These are phyloP conservation scores for Puma concolor DNA, from an alignment of 2,113 vertebrate species.

Conservation along the genomic window DNA sequence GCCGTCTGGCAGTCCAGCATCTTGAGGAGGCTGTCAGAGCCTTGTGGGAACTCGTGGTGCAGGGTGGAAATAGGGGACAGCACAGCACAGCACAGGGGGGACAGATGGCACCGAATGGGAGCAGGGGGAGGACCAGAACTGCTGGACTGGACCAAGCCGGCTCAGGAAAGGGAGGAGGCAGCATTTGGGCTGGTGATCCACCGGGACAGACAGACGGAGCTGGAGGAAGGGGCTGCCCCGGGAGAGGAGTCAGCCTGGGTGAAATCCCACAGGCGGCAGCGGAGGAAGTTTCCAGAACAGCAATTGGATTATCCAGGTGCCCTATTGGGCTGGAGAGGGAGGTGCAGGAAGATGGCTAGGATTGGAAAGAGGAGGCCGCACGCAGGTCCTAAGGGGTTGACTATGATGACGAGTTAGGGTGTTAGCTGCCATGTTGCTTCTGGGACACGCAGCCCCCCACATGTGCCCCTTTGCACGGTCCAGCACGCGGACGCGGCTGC, in stretches of 20 bases:
- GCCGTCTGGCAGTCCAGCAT: neutral
- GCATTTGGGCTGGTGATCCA: neutral
- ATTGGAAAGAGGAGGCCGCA: neutral
- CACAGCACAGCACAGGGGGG: neutral
- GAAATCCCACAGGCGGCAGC: neutral
- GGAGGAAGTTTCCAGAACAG: neutral
- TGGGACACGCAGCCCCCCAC: neutral
- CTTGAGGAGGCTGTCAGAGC: neutral
- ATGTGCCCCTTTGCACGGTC: neutral
- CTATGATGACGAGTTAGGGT: neutral
- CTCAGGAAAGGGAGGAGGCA: neutral
- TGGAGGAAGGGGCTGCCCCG: neutral
- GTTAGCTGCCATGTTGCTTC: fast-evolving
- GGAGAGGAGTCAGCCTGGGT: neutral
- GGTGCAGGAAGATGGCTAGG: neutral
- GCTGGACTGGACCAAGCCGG: neutral
- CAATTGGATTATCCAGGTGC: neutral
- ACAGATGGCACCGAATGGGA: fast-evolving
- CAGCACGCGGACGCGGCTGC: neutral
- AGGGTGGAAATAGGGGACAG: neutral
- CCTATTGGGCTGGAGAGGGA: neutral
- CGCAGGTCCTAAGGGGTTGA: neutral
- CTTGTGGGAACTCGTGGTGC: neutral
- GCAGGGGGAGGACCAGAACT: neutral
- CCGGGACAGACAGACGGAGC: neutral